A percentile compares a stretch with the other conserved stretches of the same genome.
Evolutionary conservation across 2,797 vertebrate species (phyloP).

Genomic region (Falco naumanni): DNA sequence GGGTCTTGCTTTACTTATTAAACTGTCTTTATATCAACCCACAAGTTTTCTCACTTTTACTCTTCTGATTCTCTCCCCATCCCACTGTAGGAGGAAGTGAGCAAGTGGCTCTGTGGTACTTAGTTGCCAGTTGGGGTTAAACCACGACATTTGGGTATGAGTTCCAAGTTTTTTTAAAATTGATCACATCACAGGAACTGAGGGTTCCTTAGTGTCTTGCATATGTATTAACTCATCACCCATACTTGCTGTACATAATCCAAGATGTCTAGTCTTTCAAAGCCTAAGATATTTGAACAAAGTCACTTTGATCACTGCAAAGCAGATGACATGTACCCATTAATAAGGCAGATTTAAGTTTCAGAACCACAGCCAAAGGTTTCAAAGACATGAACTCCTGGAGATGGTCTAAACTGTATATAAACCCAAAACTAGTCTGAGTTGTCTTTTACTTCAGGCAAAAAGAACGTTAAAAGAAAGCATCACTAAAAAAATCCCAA

Average conservation of each 20-base stretch:
- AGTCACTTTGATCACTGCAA: not conserved
- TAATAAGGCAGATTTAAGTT: not conserved
- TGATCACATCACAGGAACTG: not conserved
- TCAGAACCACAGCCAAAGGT: not conserved
- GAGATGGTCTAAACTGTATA: not conserved
- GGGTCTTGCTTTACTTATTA: too few species aligned
- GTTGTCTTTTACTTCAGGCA: not conserved
- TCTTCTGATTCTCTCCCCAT: too few species aligned
- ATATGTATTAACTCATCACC: not conserved
- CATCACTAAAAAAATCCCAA: not conserved
- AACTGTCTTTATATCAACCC: too few species aligned
- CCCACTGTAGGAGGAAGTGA: too few species aligned
- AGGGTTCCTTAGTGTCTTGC: not conserved
- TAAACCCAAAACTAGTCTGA: not conserved
- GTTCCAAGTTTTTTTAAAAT: not conserved
- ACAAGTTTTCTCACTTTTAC: too few species aligned
- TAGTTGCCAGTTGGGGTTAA: too few species aligned
- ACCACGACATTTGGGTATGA: too few species aligned
- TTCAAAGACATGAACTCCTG: not conserved
- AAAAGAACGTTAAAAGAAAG: not conserved
- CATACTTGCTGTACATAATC: not conserved
- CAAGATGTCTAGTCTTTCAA: not conserved
- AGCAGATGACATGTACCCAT: not conserved
- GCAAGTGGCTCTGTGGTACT: too few species aligned
- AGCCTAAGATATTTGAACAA: not conserved